A percentile compares a stretch with the other conserved stretches of the same genome.
These are phyloP conservation scores for Dendrocincla tyrannina DNA, from an alignment of 2,797 vertebrate species.

Conservation along the genomic window DNA sequence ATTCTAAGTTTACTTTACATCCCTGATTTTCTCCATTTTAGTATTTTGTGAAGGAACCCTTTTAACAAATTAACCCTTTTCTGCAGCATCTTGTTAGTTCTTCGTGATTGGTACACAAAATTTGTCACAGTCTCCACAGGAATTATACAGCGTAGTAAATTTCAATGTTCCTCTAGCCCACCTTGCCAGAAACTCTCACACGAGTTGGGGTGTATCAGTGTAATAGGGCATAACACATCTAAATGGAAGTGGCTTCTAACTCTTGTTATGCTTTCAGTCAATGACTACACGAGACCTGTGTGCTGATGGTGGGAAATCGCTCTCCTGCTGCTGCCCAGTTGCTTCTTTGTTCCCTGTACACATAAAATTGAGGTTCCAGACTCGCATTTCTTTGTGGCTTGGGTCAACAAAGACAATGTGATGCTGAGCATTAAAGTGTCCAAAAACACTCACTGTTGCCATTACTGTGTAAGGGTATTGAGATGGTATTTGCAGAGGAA, in stretches of 20 bases:
- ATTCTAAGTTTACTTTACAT: neutral
- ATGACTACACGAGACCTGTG: neutral
- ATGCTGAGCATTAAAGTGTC: neutral
- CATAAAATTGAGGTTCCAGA: neutral
- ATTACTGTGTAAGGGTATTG: neutral
- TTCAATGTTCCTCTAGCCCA: neutral
- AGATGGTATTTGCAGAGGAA: neutral
- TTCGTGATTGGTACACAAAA: neutral
- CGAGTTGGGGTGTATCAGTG: neutral
- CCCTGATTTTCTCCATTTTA: neutral
- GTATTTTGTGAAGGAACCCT: neutral
- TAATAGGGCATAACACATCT: neutral
- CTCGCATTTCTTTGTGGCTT: neutral
- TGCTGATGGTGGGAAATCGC: neutral
- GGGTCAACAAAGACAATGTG: neutral
- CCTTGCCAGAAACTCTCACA: neutral
- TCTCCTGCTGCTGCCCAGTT: neutral
- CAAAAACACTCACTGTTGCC: rapidly evolving
- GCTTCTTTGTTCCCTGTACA: neutral
- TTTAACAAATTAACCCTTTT: neutral
- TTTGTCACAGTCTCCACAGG: neutral
- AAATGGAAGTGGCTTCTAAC: neutral
- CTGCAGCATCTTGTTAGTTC: neutral
- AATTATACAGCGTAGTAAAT: neutral
- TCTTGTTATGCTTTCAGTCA: neutral